Evolutionary conservation across 2,113 vertebrate genomes (phyloP), one percentile per base, ranked within the genome.

Genomic region (Addax nasomaculatus): DNA sequence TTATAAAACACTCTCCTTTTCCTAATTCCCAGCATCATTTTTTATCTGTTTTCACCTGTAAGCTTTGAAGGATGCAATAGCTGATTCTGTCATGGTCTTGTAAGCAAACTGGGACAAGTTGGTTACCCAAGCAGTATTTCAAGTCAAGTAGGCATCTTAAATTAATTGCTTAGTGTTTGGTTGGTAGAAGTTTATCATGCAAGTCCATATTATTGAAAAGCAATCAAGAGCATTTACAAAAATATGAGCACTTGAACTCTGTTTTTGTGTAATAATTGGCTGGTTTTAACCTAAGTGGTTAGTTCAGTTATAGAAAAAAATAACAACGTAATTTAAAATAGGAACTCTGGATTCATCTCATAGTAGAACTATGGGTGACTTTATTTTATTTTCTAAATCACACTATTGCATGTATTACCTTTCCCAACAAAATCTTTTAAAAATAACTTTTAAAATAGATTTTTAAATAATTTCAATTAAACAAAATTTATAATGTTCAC

Each of bases 321-420:
- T 73, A 95, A 64, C n/a, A 94, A 90, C 29, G 3, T 16, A 78
- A 92, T 70, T 91, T 95, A 49, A 96, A 96, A 93, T 89, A 97
- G 64, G 53, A 90, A 87, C 64, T 79, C 27, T 45, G 15, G 27
- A 76, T 67, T 95, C 43, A 55, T 62, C 53, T 47, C 12, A 45
- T 12, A 79, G 27, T 78, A 58, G 11, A 89, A 53, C 62, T 90
- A 58, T 88, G 15, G 12, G 4, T 39, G 29, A 47, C 58, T 96
- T 95, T 76, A 87, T 95, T 85, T 90, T 87, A 13, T 97, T 93
- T 95, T 73, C 80, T 92, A 92, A 96, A 94, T 92, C 43, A 73
- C 1, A 85, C 30, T 83, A 27, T 76, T 76, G 23, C 36, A 76
- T 14, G 6, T 76, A 76, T 76, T 76, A 76, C 23, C 70, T 76